Percentiles rank a stretch among this genome's conserved stretches.
These are phyloP conservation scores for Chloroclysta siterata DNA, from an alignment of 2,888 invertebrate genomes.

Conservation along the genomic window DNA sequence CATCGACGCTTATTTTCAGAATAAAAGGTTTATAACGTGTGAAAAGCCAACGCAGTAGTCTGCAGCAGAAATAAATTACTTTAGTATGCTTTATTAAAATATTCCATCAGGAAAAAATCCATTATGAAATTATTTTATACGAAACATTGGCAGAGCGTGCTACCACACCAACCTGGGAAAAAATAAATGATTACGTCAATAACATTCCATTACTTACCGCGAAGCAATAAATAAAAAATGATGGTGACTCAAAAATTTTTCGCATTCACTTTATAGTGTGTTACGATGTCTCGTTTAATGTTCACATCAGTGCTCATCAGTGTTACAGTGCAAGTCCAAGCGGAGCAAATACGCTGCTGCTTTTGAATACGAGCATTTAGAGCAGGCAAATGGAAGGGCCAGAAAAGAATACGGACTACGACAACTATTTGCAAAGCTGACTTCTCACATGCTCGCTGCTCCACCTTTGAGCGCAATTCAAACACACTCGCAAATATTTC, in stretches of 20 bases:
- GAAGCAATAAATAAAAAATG: constrained; percentile 42
- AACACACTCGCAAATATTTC: constrained; percentile 34
- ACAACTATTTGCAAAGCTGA: constrained; percentile 52
- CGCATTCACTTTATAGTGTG: constrained; percentile 23
- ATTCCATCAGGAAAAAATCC: constrained; percentile 32
- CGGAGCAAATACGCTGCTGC: constrained; percentile 27
- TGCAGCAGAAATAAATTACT: constrained; percentile 49
- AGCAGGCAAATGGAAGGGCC: constrained; percentile 44
- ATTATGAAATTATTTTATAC: constrained; percentile 44
- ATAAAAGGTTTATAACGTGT: constrained; percentile 55
- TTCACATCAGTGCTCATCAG: constrained; percentile 15
- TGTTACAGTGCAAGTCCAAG: constrained; percentile 17
- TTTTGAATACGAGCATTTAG: constrained; percentile 51
- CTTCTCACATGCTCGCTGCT: constrained; percentile 45
- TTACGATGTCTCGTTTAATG: constrained; percentile 27
- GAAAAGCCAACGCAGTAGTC: constrained; percentile 50
- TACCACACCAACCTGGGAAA: constrained; percentile 21
- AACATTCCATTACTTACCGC: constrained; percentile 45
- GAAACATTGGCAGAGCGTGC: constrained; percentile 33
- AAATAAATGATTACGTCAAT: constrained; percentile 45
- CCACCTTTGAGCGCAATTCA: constrained; percentile 43
- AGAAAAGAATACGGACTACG: constrained; percentile 47
- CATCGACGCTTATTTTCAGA: constrained; percentile 63
- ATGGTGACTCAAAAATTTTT: constrained; percentile 37
- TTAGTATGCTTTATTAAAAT: constrained; percentile 45